Percentiles rank a stretch among this genome's conserved stretches.
Conservation (phyloP, 2,113 vertebrate genomes). For the Neogobius melanostomus region DNA sequence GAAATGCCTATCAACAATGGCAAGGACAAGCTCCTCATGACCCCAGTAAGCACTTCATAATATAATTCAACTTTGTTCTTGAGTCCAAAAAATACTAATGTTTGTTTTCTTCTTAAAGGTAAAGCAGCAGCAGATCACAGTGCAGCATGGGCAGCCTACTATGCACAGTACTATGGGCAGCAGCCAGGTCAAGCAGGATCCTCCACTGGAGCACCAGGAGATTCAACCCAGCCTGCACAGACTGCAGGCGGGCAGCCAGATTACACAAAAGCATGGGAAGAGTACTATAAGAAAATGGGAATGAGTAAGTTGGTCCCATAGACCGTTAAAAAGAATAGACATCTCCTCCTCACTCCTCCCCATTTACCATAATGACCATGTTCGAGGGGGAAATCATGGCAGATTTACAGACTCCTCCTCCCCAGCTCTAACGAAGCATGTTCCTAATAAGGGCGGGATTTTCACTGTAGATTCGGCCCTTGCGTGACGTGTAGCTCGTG, state of each 20-base stretch:
- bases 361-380: too few species aligned
- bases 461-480: too few species aligned
- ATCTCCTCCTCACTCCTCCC: too few species aligned
- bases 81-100: neutral
- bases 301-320: conserved; percentile 61
- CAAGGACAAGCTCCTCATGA: conserved; percentile 87
- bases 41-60: conserved; percentile 78
- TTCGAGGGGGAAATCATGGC: too few species aligned
- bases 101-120: conserved; percentile 57
- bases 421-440: too few species aligned
- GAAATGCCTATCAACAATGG: conserved; percentile 87
- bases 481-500: too few species aligned
- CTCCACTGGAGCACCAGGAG: conserved; percentile 77
- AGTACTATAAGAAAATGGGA: conserved; percentile 94
- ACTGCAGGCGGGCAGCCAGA: conserved; percentile 83
- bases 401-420: too few species aligned
- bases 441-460: too few species aligned
- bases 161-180: conserved; percentile 91
- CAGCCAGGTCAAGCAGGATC: conserved; percentile 81
- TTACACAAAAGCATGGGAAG: conserved; percentile 94
- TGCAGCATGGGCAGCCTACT: conserved; percentile 92
- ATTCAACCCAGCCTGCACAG: conserved; percentile 78
- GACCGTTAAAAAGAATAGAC: too few species aligned
- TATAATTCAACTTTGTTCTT: neutral
- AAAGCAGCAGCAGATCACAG: conserved; percentile 88